Evolutionary conservation across 2,797 vertebrate genomes (phyloP).

Genomic region (Miichthys miiuy): DNA sequence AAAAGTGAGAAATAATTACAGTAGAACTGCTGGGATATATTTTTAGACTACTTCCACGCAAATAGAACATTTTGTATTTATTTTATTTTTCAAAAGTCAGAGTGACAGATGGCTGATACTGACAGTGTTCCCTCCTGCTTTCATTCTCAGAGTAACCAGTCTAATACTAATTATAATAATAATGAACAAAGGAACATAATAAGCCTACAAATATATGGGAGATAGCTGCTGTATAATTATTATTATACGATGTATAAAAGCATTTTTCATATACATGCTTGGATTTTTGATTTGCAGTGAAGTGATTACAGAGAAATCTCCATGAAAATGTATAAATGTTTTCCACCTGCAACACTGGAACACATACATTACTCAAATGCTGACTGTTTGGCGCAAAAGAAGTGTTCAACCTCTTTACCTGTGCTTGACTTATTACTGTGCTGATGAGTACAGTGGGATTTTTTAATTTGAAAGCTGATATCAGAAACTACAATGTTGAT

Average conservation of each 20-base stretch:
- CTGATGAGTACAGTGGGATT: neutral
- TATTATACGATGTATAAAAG: neutral
- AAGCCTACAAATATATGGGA: neutral
- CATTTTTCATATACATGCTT: neutral
- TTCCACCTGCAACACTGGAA: neutral
- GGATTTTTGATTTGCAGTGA: neutral
- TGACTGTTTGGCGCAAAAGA: neutral
- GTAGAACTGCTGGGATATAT: neutral
- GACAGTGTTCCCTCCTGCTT: neutral
- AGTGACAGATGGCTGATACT: neutral
- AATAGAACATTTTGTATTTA: neutral
- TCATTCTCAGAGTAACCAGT: neutral
- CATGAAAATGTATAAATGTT: neutral
- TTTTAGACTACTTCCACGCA: neutral
- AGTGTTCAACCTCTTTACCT: neutral
- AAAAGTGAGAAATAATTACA: neutral
- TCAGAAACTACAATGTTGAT: neutral
- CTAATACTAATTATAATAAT: too few relatives aligned
- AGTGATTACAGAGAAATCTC: neutral
- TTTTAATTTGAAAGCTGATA: neutral
- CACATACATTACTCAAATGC: neutral
- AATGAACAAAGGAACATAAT: neutral
- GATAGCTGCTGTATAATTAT: neutral
- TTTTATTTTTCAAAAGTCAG: constrained; percentile 16
- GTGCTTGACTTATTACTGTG: neutral